Base-by-base conservation (phyloP, 2,113 vertebrate species). In the Panurus biarmicus region DNA sequence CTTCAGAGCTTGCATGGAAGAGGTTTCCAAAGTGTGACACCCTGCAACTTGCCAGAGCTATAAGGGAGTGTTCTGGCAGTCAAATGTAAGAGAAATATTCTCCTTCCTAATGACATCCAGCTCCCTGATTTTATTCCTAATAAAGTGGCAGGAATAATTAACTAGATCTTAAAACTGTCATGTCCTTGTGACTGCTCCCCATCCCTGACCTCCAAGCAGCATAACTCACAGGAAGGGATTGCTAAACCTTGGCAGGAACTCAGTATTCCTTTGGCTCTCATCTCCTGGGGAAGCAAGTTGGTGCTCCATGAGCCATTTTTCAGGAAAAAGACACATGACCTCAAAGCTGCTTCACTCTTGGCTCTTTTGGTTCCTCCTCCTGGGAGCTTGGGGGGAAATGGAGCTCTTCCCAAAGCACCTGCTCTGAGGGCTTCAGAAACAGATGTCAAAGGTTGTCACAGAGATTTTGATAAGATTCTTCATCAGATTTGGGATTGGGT, bases 81-180 rank as follows among this genome's bases (percentile, higher is more conserved):
- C 71, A 87, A 47, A 79, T n/a, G 54, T 1, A n/a, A 56, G 26
- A 79, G 66, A 73, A 93, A 76, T 83, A 67, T 21, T 80, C 56
- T 35, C n/a, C n/a, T 89, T 77, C 61, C 70, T 90, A 76, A 87
- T 94, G 74, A 62, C 92, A 83, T 73, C 66, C 74, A 93, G 14
- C 61, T 85, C 80, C 85, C 29, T 80, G 77, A 60, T 60, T 95
- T 65, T 66, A 40, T 14, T 29, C 66, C 51, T 89, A 89, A 90
- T 91, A 71, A 87, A 82, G 44, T 50, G 21, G 31, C 28, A 66
- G 35, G 57, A 45, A 45, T 66, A 89, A 93, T 69, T 94, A 95
- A 69, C n/a, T 51, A 25, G 25, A 89, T 92, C 74, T 95, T 93
- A 73, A 95, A 95, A 18, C 42, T 83, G 78, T 83, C 89, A 60